Base-by-base conservation (phyloP, 2,888 invertebrate genomes). In the Drosophila prolongata region DNA sequence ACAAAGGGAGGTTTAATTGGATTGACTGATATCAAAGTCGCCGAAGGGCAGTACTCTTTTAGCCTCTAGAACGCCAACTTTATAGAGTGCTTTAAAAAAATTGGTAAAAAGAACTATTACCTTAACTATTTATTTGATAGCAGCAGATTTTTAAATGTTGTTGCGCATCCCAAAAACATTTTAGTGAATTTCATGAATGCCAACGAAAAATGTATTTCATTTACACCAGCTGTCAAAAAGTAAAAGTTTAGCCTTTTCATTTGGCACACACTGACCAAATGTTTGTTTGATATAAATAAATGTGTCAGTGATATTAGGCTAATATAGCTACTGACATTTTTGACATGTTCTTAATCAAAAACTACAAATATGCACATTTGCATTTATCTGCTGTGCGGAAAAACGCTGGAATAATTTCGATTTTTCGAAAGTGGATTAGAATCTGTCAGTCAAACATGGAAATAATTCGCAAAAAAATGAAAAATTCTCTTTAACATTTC, bases 1-100 rank as follows among this genome's bases (percentile, higher is more conserved):
- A 34, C 58, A 53, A 66, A 40, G 40, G 53, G 42, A 30, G 19
- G 46, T 40, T 69, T 58, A 69, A 68, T 69, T 68, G 58, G 68
- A 68, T 68, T 69, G 56, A n/a, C 49, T 27, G 40, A 46, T 68
- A 69, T 69, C 70, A 47, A 46, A 58, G 40, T 2, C 9, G 19
- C 16, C 10, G 19, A 19, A 46, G 44, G 46, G 37, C 40, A 34
- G 3, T 4, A 55, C 16, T 11, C 44, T 38, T 44, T 44, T n/a
- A 30, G 16, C 5, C 11, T 19, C 11, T 6, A 10, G 13, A 10
- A 11, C 3, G 3, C 10, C 2, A 6, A 11, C 1, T 10, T 10
- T 24, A 1, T 10, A 10, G n/a, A 53, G 24, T 6, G 38, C 10
- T 30, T 43, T 46, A 6, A 2, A n/a, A n/a, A 9, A n/a, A 47